phyloP scores from a whole-genome alignment of 2,888 invertebrate genomes.

The Falcaria lacertinaria region DNA sequence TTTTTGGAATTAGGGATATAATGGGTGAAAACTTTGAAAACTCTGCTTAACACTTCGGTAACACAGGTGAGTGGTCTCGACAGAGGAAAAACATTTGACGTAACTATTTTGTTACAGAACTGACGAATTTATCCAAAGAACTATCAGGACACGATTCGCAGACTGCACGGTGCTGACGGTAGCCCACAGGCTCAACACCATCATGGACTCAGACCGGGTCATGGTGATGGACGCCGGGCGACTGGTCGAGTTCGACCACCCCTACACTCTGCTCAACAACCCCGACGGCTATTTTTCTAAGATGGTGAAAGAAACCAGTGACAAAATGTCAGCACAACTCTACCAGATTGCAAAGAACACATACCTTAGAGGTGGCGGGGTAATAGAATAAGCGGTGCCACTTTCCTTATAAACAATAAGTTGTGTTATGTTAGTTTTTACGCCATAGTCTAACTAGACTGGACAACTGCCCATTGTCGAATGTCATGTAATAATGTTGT shows the following conservation, averaged over 20 bases:
- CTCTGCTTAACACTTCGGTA: too few species aligned
- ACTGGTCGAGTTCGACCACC: conserved; percentile 86
- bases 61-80: too few species aligned
- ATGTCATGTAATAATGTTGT: conserved; percentile 18
- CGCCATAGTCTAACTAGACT: neutral
- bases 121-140: conserved; percentile 90
- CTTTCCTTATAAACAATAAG: conserved; percentile 4
- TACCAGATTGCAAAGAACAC: conserved; percentile 68
- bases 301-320: conserved; percentile 86
- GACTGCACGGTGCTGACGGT: conserved; percentile 94
- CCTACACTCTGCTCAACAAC: conserved; percentile 81
- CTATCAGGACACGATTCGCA: conserved; percentile 88
- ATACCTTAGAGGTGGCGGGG: conserved; percentile 57
- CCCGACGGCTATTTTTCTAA: conserved; percentile 81
- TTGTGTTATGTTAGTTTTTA: conserved; percentile 1
- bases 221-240: conserved; percentile 92
- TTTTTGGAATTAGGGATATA: too few species aligned
- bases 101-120: conserved; percentile 79
- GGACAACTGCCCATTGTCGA: conserved; percentile 15
- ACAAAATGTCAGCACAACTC: conserved; percentile 69
- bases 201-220: conserved; percentile 94
- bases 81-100: too few species aligned
- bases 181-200: conserved; percentile 94
- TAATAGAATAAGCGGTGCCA: conserved; percentile 41
- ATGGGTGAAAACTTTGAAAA: too few species aligned